Conservation (phyloP, 2,888 invertebrate species). For the Dione juno region DNA sequence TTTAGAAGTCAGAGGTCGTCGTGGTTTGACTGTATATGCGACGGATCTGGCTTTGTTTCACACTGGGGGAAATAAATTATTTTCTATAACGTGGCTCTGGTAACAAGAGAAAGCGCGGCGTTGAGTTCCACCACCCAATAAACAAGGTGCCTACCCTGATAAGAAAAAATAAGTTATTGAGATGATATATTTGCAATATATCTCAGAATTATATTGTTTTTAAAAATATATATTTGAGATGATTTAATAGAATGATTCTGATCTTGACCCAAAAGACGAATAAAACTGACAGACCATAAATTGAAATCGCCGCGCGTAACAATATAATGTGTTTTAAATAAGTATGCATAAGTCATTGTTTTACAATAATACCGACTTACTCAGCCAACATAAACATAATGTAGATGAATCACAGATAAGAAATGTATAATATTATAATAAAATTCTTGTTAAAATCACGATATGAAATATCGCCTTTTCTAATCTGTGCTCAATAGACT, state of each 20-base stretch:
- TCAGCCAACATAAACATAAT: constrained; percentile 25
- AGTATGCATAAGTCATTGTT: constrained; percentile 30
- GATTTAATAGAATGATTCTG: background rate
- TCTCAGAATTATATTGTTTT: background rate
- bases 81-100: no score
- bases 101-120: no score
- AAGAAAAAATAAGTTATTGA: background rate
- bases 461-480: background rate
- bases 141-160: no score
- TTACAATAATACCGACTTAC: constrained; percentile 30
- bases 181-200: background rate
- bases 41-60: no score
- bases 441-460: constrained; percentile 14
- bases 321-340: constrained; percentile 37
- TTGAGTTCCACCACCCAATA: no score
- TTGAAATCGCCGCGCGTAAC: constrained; percentile 24
- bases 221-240: background rate
- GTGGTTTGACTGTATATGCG: no score
- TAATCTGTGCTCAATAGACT: constrained; percentile 6
- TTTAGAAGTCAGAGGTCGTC: no score
- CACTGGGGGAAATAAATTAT: no score
- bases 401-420: constrained; percentile 27
- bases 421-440: constrained; percentile 21
- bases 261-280: constrained; percentile 25
- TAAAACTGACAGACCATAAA: constrained; percentile 28